Base-by-base conservation (phyloP, 2,113 vertebrate species). In the Chrysemys picta region DNA sequence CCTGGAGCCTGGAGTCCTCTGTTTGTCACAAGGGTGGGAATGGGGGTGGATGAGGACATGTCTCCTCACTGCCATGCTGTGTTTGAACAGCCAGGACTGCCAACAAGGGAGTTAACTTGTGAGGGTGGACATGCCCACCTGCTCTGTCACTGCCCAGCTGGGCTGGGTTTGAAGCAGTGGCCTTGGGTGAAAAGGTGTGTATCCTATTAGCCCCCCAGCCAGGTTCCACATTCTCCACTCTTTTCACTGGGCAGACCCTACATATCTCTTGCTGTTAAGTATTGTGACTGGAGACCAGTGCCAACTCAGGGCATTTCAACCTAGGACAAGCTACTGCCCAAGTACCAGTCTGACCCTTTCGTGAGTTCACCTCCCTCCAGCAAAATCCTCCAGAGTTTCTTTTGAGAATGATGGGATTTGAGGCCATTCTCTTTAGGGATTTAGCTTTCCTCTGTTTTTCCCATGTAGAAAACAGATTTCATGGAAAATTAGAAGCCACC, bases 81-180 rank as follows among this genome's bases (percentile, higher is more conserved):
- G 35, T 75, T 75, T 42, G 21, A 75, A 75, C 72, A 12, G 38
- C 4, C 38, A 76, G 42, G 38, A 47, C 22, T 12, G 38, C 42
- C 22, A n/a, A 38, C 42, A 25, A 25, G 12, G 35, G 65, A 19
- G 35, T 69, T n/a, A 21, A n/a, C 42, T 14, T 76, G 1, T 76
- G 22, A 76, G 42, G 75, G 69, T 25, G 42, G 72, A 19, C 75
- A 45, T 3, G 42, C 10, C 42, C 24, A 25, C 38, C 72, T 12
- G 22, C n/a, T 75, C 38, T 42, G 72, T 8, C 0, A 0, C 45
- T 1, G 0, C 2, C 35, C 2, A 10, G 1, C 5, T 11, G 38
- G 72, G 72, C 42, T 76, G 75, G 75, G 4, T 42, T 45, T 11
- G 24, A 45, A 45, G 75, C 24, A 45, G 42, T 47, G 10, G n/a